Evolutionary conservation across 2,113 vertebrate genomes (phyloP), one percentile per base, ranked within the genome.

Genomic region (Verasper variegatus): DNA sequence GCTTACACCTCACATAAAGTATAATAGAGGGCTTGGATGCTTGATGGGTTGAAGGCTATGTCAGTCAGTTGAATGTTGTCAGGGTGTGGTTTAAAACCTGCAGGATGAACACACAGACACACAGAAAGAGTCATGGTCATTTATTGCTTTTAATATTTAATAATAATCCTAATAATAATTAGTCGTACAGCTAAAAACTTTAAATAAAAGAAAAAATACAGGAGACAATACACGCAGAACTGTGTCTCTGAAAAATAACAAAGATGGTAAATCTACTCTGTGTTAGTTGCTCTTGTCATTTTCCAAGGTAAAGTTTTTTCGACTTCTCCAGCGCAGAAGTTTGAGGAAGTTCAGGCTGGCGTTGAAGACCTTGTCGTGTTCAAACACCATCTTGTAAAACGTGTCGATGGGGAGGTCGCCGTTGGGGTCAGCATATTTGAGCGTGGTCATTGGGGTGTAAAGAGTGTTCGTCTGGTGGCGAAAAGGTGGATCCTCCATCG

Each of bases 321-420:
- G 93, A 68, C 95, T 96, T 78, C 94, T 96, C 95, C 95, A 96
- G 68, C 95, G 88, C 63, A 97, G 86, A 72, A 97, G 82, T 74
- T 96, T 96, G 80, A 96, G 91, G 72, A 97, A 95, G 88, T 95
- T 96, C 74, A 96, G 94, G 71, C 95, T 96, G 78, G 96, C 94
- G 5, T 87, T 96, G 90, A 97, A 97, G 74, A 97, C 84, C 85
- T 95, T 96, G 86, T 96, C 94, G 2, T 96, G 95, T 67, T 96
- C 95, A 81, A 97, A 97, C 79, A 96, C 95, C 95, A 95, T 95
- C 86, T 96, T 96, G 88, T 96, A 96, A 91, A 97, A 96, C 11
- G 88, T 95, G 37, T 96, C 95, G 24, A 96, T 96, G n/a, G 95
- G 94, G 26, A 96, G 93, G 63, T 96, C 95, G 26, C 95, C 95